These are phyloP conservation scores for Trachymyrmex septentrionalis DNA, from an alignment of 1,140 invertebrate species.

Conservation along the genomic window DNA sequence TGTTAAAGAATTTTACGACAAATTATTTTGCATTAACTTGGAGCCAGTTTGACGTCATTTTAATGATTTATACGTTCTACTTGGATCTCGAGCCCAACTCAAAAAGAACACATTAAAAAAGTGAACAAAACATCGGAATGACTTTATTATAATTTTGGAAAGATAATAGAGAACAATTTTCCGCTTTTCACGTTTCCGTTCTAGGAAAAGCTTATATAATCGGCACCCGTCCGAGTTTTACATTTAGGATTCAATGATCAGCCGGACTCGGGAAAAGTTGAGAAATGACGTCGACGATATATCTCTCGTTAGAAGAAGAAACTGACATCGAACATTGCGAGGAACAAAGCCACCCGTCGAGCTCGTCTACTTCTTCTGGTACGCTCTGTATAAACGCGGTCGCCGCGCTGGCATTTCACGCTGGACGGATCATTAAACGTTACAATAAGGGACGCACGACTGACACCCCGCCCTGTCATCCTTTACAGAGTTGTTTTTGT, in stretches of 20 bases:
- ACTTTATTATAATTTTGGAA: too few species aligned
- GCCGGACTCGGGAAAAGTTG: background rate
- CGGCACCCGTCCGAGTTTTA: too few species aligned
- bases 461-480: constrained; percentile 16
- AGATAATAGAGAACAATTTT: too few species aligned
- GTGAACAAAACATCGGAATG: too few species aligned
- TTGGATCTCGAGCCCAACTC: too few species aligned
- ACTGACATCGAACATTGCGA: background rate
- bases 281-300: background rate
- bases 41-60: too few species aligned
- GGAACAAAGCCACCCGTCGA: constrained; percentile 7
- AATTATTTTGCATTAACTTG: too few species aligned
- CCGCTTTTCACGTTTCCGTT: too few species aligned
- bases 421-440: constrained; percentile 54
- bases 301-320: background rate
- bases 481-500: constrained; percentile 26
- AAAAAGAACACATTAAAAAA: too few species aligned
- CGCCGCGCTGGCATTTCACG: constrained; percentile 52
- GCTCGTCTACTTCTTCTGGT: background rate
- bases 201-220: too few species aligned
- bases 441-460: constrained; percentile 37
- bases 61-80: too few species aligned
- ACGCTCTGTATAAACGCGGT: constrained; percentile 14
- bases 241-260: background rate
- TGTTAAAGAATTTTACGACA: too few species aligned